These are phyloP conservation scores for Ranitomeya imitator DNA, from an alignment of 2,113 vertebrate genomes.

Conservation along the genomic window DNA sequence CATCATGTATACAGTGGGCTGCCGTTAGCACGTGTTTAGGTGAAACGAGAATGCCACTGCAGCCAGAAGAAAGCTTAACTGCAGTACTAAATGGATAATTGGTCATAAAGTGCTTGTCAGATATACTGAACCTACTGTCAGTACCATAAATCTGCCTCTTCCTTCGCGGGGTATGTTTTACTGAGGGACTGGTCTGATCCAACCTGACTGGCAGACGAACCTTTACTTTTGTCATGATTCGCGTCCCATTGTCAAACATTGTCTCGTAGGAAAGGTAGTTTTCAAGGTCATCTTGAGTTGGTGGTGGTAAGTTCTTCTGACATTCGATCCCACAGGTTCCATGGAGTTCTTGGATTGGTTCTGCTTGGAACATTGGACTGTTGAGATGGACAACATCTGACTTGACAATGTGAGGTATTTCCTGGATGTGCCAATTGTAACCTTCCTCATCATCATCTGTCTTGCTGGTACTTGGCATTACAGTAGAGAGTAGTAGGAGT, in stretches of 20 bases:
- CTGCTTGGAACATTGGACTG: conserved; percentile 81
- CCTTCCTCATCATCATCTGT: conserved; percentile 77
- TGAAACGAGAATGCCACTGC: conserved; percentile 90
- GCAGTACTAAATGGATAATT: conserved; percentile 90
- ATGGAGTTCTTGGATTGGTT: conserved; percentile 68
- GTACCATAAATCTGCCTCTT: conserved; percentile 90
- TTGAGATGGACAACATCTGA: conserved; percentile 81
- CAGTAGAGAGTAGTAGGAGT: conserved; percentile 74
- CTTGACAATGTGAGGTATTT: conserved; percentile 82
- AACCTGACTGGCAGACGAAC: conserved; percentile 69
- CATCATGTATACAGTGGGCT: conserved; percentile 91
- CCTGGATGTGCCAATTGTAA: conserved; percentile 86
- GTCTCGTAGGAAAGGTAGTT: conserved; percentile 90
- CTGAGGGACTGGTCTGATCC: conserved; percentile 50
- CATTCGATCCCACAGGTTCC: conserved; percentile 90
- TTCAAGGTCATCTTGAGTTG: conserved; percentile 82
- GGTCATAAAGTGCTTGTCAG: conserved; percentile 85
- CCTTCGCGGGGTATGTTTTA: conserved; percentile 58
- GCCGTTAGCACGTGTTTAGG: conserved; percentile 90
- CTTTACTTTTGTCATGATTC: conserved; percentile 84
- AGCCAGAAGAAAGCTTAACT: conserved; percentile 93
- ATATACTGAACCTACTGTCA: conserved; percentile 92
- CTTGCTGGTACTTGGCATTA: conserved; percentile 67
- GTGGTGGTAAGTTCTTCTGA: conserved; percentile 76
- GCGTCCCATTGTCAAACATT: conserved; percentile 88